These are phyloP conservation scores for Orbicella faveolata DNA, from an alignment of 64 coral and sea anemone species.

Conservation along the genomic window DNA sequence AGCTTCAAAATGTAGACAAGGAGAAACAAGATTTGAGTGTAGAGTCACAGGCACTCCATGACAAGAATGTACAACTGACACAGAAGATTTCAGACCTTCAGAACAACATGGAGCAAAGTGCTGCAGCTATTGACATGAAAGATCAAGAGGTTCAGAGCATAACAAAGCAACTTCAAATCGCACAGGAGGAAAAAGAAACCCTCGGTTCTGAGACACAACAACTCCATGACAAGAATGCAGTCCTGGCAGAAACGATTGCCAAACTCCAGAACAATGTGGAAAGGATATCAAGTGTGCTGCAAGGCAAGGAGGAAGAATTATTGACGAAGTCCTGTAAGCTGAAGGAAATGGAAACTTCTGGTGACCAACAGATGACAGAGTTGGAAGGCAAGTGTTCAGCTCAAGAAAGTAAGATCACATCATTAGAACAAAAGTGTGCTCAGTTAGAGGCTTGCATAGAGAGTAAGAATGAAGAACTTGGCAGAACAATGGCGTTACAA, in stretches of 20 bases:
- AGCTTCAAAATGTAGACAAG: neutral
- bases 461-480: neutral
- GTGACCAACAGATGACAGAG: neutral
- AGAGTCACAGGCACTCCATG: neutral
- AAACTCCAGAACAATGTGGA: slow-evolving; percentile 9
- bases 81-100: neutral
- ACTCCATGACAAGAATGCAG: neutral
- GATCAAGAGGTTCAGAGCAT: slow-evolving; percentile 14
- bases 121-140: slow-evolving; percentile 18
- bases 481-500: neutral
- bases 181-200: slow-evolving; percentile 1
- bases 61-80: neutral
- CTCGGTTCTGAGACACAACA: neutral
- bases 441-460: neutral
- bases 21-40: neutral
- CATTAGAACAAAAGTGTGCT: neutral
- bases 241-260: slow-evolving; percentile 17
- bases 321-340: slow-evolving; percentile 9
- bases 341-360: slow-evolving; percentile 27
- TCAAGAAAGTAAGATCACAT: neutral
- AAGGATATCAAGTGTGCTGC: slow-evolving; percentile 13
- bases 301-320: slow-evolving; percentile 15
- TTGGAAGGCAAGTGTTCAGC: neutral
- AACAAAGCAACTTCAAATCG: neutral
- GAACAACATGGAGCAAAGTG: neutral